Percentiles rank a stretch among this genome's conserved stretches.
Conservation (phyloP, 2,888 invertebrate species). For the Tupiocoris notatus region DNA sequence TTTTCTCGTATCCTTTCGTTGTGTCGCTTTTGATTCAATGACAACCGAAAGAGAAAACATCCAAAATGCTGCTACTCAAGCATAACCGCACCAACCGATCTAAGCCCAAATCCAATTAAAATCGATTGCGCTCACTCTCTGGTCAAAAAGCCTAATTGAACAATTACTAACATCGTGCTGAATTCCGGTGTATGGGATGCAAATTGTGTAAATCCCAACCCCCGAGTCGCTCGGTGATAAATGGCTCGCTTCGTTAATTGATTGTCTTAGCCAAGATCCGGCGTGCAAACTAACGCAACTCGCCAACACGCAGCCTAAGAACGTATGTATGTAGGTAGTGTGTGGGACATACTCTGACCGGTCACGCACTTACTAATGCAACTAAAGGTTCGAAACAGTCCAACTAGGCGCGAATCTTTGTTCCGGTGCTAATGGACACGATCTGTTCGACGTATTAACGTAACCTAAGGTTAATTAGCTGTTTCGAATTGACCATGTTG, state of each 20-base stretch:
- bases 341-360: background rate
- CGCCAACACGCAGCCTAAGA: conserved; percentile 5
- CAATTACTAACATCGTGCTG: background rate
- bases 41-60: too few species aligned
- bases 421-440: background rate
- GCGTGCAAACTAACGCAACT: conserved; percentile 11
- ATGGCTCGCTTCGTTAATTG: conserved; percentile 23
- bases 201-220: conserved; percentile 14
- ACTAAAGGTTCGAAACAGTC: background rate
- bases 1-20: too few species aligned
- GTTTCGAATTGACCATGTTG: background rate
- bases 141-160: background rate
- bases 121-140: background rate
- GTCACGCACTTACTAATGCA: conserved; percentile 2
- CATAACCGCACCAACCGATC: too few species aligned
- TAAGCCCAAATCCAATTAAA: background rate
- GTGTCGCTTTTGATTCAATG: too few species aligned
- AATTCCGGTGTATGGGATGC: conserved; percentile 1
- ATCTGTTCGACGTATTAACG: background rate
- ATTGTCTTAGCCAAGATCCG: conserved; percentile 19
- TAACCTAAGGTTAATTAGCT: background rate
- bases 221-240: conserved; percentile 16
- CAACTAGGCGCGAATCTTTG: background rate
- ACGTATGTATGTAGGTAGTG: background rate
- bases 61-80: too few species aligned